Base-by-base conservation (phyloP, 2,797 vertebrate species). In the Huso huso region DNA sequence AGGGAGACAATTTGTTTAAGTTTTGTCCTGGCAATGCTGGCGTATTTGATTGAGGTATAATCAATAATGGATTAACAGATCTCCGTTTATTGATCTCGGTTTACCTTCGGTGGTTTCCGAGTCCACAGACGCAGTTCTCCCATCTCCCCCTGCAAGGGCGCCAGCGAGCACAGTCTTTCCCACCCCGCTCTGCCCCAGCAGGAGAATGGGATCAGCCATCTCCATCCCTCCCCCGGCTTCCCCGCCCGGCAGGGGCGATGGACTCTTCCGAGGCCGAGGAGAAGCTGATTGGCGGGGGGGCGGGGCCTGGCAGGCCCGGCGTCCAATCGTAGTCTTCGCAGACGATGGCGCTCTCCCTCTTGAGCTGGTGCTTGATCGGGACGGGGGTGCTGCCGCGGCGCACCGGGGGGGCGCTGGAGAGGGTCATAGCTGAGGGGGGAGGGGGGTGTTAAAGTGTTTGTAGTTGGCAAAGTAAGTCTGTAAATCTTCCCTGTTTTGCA, bases 121-220 rank as follows among this genome's bases (percentile, higher is more conserved):
- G 86, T 85, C 93, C 87, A 77, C 81, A 70, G 84, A 90, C 70
- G 86, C 81, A 23, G 81, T 91, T 84, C 82, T 83, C 89, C 87
- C 91, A 64, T 85, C 89, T 81, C 84, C 89, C 70, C 74, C 92
- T 0, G 88, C 89, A 13, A 96, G 89, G 64, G 90, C 91, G 71
- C 93, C 83, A 58, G 93, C 93, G 69, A 96, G 84, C 0, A 90
- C 89, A 0, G 91, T 92, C 79, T 96, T 96, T 69, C 94, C 94
- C 74, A 96, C 94, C 3, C 94, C 92, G 3, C 86, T 91, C 83
- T 95, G 94, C 52, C 94, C 94, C 70, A 95, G 77, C 48, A 96
- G 82, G 70, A 93, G 87, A 61, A 91, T 88, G 72, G 84, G 68
- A 90, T 69, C 0, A 85, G 86, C 8, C 84, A 85, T 77, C 68